phyloP scores from a whole-genome alignment of 1,140 invertebrate species.

The Penaeus japonicus region DNA sequence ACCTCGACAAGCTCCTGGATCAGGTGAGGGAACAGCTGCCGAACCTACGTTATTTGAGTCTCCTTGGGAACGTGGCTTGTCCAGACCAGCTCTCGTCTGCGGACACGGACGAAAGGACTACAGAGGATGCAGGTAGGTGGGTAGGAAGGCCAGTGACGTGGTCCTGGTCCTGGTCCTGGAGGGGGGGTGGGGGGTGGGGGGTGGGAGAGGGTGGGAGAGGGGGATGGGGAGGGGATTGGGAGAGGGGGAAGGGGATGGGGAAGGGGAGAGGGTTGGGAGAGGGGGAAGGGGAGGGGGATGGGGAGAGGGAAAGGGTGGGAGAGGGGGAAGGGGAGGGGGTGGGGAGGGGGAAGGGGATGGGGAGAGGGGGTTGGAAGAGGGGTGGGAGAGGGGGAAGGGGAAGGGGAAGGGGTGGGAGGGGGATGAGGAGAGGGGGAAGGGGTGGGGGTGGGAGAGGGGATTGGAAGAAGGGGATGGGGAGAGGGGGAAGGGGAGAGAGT shows the following conservation, averaged over 20 bases:
- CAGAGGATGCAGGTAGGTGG: slow-evolving; percentile 77
- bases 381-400: no score
- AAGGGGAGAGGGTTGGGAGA: not conserved
- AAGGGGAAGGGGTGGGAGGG: no score
- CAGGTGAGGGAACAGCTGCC: slow-evolving; percentile 74
- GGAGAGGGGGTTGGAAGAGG: no score
- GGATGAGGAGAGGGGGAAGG: no score
- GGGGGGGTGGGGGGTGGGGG: not conserved
- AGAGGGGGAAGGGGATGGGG: not conserved
- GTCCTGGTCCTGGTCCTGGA: not conserved
- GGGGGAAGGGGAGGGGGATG: not conserved
- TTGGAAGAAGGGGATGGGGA: no score
- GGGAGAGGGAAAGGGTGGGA: no score
- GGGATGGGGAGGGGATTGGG: not conserved
- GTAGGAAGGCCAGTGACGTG: not conserved
- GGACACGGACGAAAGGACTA: slow-evolving; percentile 87
- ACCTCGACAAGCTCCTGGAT: slow-evolving; percentile 76
- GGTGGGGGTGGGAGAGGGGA: no score
- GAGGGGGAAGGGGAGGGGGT: no score
- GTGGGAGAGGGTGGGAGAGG: not conserved
- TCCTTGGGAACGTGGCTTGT: slow-evolving; percentile 85
- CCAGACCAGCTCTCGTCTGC: slow-evolving; percentile 80
- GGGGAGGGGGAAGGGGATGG: no score
- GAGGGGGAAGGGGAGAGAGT: no score
- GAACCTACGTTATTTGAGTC: slow-evolving; percentile 77